These are phyloP conservation scores for Nicator chloris DNA, from an alignment of 2,113 vertebrate genomes.

Conservation along the genomic window DNA sequence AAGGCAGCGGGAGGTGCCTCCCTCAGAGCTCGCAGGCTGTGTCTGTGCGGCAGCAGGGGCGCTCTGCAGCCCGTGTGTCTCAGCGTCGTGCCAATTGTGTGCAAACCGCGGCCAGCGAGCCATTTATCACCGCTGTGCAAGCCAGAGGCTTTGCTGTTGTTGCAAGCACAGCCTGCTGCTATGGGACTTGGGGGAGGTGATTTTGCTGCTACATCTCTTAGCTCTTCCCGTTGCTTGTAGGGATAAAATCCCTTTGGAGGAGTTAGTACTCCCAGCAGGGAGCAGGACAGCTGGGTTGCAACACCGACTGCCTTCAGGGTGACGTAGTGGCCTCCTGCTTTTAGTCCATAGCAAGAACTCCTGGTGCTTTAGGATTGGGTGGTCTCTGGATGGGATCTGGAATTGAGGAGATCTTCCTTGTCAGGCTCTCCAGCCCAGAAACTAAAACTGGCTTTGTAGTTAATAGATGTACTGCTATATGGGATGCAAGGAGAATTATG, in stretches of 20 bases:
- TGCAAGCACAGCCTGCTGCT: neutral
- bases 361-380: neutral
- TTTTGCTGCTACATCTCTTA: neutral
- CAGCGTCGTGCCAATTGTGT: rapidly evolving
- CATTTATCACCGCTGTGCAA: neutral
- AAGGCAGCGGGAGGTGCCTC: neutral
- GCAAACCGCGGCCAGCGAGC: neutral
- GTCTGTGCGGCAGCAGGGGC: neutral
- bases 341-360: neutral
- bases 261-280: neutral
- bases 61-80: neutral
- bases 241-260: neutral
- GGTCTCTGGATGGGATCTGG: neutral
- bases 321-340: rapidly evolving
- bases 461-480: neutral
- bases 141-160: neutral
- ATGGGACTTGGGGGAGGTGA: too few relatives aligned
- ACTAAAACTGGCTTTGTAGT: neutral
- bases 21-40: neutral
- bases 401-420: neutral
- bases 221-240: neutral
- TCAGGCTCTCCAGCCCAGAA: neutral
- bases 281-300: neutral
- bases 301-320: neutral
- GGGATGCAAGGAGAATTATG: neutral